A percentile compares a stretch with the other conserved stretches of the same genome.
phyloP scores from a whole-genome alignment of 2,797 vertebrate genomes.

The Fistularia tabacaria region DNA sequence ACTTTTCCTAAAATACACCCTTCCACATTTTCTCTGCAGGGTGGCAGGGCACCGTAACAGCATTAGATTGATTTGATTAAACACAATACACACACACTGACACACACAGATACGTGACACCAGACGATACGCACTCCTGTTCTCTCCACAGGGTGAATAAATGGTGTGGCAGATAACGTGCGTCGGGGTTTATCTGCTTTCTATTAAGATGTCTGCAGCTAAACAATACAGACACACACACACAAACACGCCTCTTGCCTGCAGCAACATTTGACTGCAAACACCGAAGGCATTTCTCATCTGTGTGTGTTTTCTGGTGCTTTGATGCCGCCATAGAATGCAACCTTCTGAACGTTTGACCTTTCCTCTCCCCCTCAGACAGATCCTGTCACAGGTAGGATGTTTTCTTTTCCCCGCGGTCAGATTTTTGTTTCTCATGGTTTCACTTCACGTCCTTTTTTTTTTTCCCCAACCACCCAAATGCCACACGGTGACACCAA shows the following conservation, averaged over 20 bases:
- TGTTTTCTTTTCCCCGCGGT: constrained; percentile 12
- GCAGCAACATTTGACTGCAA: too few species aligned
- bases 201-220: constrained; percentile 8
- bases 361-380: constrained; percentile 38
- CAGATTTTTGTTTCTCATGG: constrained; percentile 6
- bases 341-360: constrained; percentile 30
- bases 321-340: background rate
- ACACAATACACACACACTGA: too few species aligned
- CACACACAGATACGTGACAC: too few species aligned
- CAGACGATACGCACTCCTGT: background rate
- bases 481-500: constrained; percentile 35
- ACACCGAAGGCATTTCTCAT: too few species aligned
- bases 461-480: constrained; percentile 27
- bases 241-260: too few species aligned
- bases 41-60: too few species aligned
- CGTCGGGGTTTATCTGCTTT: background rate
- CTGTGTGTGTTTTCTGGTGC: background rate
- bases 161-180: constrained; percentile 13
- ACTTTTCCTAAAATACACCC: too few species aligned
- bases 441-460: too few species aligned
- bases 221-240: background rate
- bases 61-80: too few species aligned
- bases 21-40: too few species aligned
- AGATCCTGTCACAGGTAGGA: constrained; percentile 73
- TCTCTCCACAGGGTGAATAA: constrained; percentile 4